phyloP scores from a whole-genome alignment of 2,888 invertebrate genomes.

The Congeria kusceri region DNA sequence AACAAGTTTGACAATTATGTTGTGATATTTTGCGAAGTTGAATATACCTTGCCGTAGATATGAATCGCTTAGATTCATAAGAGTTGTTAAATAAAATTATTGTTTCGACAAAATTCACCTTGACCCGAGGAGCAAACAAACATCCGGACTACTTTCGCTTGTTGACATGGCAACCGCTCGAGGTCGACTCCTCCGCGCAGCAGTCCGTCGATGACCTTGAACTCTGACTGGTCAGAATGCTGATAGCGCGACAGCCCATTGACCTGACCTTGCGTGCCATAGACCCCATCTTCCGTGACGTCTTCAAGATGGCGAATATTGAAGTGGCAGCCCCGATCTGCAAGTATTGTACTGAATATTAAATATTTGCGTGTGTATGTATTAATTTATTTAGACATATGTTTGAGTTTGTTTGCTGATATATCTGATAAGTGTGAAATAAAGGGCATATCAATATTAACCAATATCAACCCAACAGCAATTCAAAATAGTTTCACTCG shows the following conservation, averaged over 20 bases:
- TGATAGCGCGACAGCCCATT: slow-evolving; percentile 63
- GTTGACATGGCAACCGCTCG: slow-evolving; percentile 94
- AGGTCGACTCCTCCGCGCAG: slow-evolving; percentile 68
- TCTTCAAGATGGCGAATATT: slow-evolving; percentile 70
- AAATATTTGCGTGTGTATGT: too few species aligned
- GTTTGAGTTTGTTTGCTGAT: too few species aligned
- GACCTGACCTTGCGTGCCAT: slow-evolving; percentile 45
- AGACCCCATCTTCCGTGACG: slow-evolving; percentile 60
- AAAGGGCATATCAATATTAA: too few species aligned
- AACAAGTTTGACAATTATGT: neutral
- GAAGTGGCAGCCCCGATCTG: slow-evolving; percentile 59
- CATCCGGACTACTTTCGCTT: slow-evolving; percentile 98
- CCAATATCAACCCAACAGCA: too few species aligned
- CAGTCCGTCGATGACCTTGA: slow-evolving; percentile 59
- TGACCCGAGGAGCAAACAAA: slow-evolving; percentile 99
- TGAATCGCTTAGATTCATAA: too few species aligned
- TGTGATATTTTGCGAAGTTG: neutral
- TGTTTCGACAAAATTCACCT: slow-evolving; percentile 87
- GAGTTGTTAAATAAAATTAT: too few species aligned
- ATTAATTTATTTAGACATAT: too few species aligned
- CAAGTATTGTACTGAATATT: neutral
- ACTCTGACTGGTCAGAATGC: slow-evolving; percentile 64
- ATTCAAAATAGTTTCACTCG: too few species aligned
- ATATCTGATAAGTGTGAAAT: too few species aligned
- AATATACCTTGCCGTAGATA: too few species aligned